phyloP scores from a whole-genome alignment of 1,140 invertebrate genomes.

The Cataglyphis hispanica region DNA sequence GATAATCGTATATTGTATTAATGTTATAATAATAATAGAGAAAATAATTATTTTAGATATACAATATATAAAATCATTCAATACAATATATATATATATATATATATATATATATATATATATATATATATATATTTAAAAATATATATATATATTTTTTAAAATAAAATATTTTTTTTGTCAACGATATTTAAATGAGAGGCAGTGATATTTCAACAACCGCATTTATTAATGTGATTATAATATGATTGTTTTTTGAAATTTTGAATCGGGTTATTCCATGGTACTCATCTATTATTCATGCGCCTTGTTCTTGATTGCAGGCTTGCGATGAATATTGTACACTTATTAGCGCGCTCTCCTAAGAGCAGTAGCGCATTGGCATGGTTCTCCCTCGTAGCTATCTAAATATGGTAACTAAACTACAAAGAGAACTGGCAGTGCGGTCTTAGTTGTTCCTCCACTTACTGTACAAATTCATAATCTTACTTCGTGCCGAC shows the following conservation, averaged over 20 bases:
- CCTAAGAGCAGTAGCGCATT: conserved; percentile 43
- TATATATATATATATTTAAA: background rate
- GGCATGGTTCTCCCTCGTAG: background rate
- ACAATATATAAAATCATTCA: too few species aligned
- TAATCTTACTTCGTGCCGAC: background rate
- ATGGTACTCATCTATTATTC: conserved; percentile 48
- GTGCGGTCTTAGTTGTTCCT: background rate
- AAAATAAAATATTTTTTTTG: background rate
- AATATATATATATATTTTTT: background rate
- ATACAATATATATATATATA: too few species aligned
- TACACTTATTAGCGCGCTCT: conserved; percentile 48
- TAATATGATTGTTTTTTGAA: conserved; percentile 46
- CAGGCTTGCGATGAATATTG: conserved; percentile 56
- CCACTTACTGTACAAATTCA: background rate
- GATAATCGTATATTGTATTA: background rate
- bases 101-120: too few species aligned
- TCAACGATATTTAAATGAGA: background rate
- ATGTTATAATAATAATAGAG: background rate
- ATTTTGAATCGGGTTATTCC: conserved; percentile 34
- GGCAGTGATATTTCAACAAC: background rate
- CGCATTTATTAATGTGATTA: conserved; percentile 19
- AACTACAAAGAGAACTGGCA: background rate
- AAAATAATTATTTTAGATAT: too few species aligned
- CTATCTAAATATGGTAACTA: conserved; percentile 9
- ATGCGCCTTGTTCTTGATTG: conserved; percentile 55